Evolutionary conservation across 2,113 vertebrate genomes (phyloP), one percentile per base, ranked within the genome.

Genomic region (Puntigrus tetrazona): DNA sequence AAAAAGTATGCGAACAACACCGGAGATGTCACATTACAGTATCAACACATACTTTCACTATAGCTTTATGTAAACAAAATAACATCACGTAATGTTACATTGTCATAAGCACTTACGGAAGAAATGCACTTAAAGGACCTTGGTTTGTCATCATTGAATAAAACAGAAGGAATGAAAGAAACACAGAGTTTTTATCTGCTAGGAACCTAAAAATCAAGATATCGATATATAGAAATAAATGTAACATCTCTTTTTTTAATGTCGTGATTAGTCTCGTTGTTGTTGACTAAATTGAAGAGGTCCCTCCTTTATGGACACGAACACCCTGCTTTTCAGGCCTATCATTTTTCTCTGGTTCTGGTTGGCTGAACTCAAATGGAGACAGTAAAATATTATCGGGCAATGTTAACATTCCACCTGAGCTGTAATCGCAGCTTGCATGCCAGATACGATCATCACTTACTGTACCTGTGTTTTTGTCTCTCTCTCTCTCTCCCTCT

Each of bases 331-430:
- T 25, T 83, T 67, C 50, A 78, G 76, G 55, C 57, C 75, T 50
- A 61, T 78, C 65, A 85, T 82, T 77, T 85, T 82, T 82, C 79
- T 43, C 79, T 3, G 9, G 86, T 92, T 92, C 85, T 89, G 91
- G 88, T 89, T 88, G 88, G 81, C 87, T 85, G 88, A 85, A 85
- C 86, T 74, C 88, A 85, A 89, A 81, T 89, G 90, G 89, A 92
- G 90, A 91, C 86, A 87, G 87, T 86, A 88, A 90, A 91, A 86
- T 86, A 88, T 88, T 89, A 91, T 89, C 83, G 84, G 88, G 84
- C 87, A 85, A 74, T 86, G 89, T 88, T 91, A 92, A 92, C 89
- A 92, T 93, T 93, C 91, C 92, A 89, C 87, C 86, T 91, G 81
- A 87, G 84, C 87, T 87, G 50, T 84, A 81, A 84, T 84, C 87